phyloP scores from a whole-genome alignment of 1,140 invertebrate species.

The Pseudomyrmex dendroicus region DNA sequence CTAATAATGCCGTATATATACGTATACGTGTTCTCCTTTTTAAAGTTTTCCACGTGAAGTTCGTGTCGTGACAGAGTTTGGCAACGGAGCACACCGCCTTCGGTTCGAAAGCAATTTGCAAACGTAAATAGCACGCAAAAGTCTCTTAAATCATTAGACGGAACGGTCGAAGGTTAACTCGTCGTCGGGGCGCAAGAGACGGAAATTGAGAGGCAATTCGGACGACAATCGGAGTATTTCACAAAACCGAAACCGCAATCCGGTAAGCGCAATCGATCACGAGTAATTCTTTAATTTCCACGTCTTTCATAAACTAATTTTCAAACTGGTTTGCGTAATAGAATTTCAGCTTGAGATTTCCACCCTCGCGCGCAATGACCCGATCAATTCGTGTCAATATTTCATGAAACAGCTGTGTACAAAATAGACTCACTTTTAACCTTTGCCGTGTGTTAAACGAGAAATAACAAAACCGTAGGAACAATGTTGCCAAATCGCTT shows the following conservation, averaged over 20 bases:
- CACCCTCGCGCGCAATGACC: neutral
- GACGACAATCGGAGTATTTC: constrained; percentile 14
- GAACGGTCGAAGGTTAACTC: constrained; percentile 53
- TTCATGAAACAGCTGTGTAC: neutral
- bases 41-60: constrained; percentile 9
- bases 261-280: constrained; percentile 1
- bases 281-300: neutral
- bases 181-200: constrained; percentile 1
- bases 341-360: too few species aligned
- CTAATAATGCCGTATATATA: too few species aligned
- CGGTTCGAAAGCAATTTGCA: constrained; percentile 34
- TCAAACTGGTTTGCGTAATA: too few species aligned
- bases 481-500: too few species aligned
- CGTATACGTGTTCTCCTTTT: neutral
- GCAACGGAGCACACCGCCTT: constrained; percentile 16
- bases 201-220: constrained; percentile 54
- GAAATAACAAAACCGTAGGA: too few species aligned
- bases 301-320: neutral
- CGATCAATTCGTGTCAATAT: neutral
- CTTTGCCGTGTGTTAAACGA: neutral
- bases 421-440: neutral
- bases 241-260: constrained; percentile 38
- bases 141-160: constrained; percentile 50
- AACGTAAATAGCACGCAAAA: constrained; percentile 47
- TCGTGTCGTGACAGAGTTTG: constrained; percentile 45